These are phyloP conservation scores for Andrena minutula DNA, from an alignment of 2,888 invertebrate species.

Conservation along the genomic window DNA sequence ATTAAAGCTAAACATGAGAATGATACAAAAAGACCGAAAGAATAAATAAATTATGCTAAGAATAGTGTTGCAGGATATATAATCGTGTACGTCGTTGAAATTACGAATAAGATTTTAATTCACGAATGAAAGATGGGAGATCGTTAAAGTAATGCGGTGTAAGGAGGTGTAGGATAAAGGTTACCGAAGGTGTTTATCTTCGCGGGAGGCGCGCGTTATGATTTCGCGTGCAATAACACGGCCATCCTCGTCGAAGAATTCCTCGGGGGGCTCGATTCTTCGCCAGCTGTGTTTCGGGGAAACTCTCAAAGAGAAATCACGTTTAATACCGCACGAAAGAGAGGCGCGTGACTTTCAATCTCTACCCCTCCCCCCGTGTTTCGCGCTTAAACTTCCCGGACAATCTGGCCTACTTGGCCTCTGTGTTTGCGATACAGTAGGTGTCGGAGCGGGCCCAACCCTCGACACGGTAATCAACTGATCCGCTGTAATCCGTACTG, in stretches of 20 bases:
- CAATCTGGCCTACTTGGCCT: slow-evolving; percentile 53
- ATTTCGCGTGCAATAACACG: slow-evolving; percentile 26
- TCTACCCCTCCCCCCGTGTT: neutral
- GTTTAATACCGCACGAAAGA: slow-evolving; percentile 15
- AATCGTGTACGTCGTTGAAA: no score
- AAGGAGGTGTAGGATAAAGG: no score
- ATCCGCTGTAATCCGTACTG: slow-evolving; percentile 65
- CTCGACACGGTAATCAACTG: slow-evolving; percentile 60
- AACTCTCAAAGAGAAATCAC: slow-evolving; percentile 34
- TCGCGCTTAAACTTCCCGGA: slow-evolving; percentile 24
- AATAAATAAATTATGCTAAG: no score
- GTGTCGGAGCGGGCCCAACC: slow-evolving; percentile 32
- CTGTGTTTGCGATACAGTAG: slow-evolving; percentile 40
- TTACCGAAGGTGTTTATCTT: neutral
- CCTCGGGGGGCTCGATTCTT: slow-evolving; percentile 9
- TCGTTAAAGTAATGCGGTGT: no score
- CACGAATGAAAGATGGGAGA: no score
- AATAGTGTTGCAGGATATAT: no score
- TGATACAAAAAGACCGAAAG: no score
- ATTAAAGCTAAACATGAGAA: no score
- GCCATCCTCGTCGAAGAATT: slow-evolving; percentile 13
- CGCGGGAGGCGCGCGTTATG: neutral
- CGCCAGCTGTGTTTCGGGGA: slow-evolving; percentile 13
- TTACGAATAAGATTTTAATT: no score
- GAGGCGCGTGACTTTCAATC: slow-evolving; percentile 31